Evolutionary conservation across 2,797 vertebrate genomes (phyloP).

Genomic region (Girardinus metallicus): DNA sequence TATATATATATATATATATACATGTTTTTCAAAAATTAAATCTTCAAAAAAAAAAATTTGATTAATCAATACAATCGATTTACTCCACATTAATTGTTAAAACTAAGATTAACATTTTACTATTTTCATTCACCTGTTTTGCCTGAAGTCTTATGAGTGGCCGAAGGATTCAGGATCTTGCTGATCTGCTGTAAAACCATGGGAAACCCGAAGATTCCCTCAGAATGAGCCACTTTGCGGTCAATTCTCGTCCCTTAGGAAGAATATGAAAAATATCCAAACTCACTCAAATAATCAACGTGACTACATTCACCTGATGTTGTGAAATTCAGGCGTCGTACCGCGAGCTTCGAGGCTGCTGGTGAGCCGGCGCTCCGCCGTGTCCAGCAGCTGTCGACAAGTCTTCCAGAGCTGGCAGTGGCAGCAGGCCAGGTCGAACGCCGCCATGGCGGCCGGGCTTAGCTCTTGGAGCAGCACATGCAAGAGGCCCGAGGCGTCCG

Average conservation of each 20-base stretch:
- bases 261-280: not conserved
- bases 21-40: no score
- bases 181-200: conserved; percentile 89
- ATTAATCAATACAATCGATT: no score
- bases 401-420: conserved; percentile 96
- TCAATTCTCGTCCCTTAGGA: conserved; percentile 84
- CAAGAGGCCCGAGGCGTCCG: conserved; percentile 80
- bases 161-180: conserved; percentile 90
- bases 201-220: conserved; percentile 89
- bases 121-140: conserved; percentile 69
- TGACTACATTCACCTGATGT: not conserved
- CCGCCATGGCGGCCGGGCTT: conserved; percentile 90
- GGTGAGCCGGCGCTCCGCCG: conserved; percentile 87
- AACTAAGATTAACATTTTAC: no score
- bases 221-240: conserved; percentile 66
- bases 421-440: conserved; percentile 95
- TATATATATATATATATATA: no score
- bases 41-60: no score
- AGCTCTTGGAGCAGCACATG: conserved; percentile 86
- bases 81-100: not conserved
- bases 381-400: conserved; percentile 93
- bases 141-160: conserved; percentile 63
- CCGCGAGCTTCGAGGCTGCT: conserved; percentile 85
- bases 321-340: conserved; percentile 41
- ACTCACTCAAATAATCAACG: no score